Conservation (phyloP, 2,113 vertebrate species). For the Eublepharis macularius region DNA sequence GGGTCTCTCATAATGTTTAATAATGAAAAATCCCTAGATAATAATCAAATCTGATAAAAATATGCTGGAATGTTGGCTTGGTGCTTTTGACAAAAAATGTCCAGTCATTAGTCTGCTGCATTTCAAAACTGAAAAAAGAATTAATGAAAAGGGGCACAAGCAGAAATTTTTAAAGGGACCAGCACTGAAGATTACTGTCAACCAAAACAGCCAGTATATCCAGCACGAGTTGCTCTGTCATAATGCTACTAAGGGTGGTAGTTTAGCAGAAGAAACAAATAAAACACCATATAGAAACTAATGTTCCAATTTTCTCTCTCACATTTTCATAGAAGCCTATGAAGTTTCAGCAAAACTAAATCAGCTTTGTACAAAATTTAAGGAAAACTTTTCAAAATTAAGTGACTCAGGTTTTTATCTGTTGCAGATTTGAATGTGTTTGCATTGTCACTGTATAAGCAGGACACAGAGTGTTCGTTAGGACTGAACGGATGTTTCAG, state of each 20-base stretch:
- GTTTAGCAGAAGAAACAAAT: neutral
- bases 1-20: neutral
- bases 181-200: neutral
- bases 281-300: neutral
- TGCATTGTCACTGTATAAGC: neutral
- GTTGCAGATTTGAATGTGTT: neutral
- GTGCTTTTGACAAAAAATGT: neutral
- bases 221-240: neutral
- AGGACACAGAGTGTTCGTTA: neutral
- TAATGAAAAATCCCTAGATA: conserved; percentile 12
- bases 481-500: neutral
- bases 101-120: neutral
- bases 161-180: neutral
- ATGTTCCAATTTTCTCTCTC: neutral
- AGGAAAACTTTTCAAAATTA: neutral
- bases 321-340: neutral
- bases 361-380: neutral
- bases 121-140: conserved; percentile 8
- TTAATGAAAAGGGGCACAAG: neutral
- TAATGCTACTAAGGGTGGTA: neutral
- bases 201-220: neutral
- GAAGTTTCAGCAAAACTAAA: neutral
- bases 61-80: neutral
- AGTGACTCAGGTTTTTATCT: neutral
- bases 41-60: conserved; percentile 21